Conservation (phyloP, 2,888 invertebrate species). For the Orthosia gothica region DNA sequence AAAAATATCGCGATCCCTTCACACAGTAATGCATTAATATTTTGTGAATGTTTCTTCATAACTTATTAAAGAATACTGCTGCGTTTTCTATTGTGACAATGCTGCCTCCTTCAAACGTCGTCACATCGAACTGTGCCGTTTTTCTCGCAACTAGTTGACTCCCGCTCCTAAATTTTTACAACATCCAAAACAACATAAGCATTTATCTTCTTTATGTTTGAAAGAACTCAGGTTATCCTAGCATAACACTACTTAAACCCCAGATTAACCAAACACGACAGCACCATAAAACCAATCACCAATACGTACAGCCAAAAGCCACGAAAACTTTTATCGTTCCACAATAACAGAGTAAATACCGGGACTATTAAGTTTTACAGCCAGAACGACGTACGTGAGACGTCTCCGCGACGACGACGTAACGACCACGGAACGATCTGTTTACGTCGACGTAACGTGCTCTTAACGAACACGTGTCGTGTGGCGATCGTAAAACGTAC, state of each 20-base stretch:
- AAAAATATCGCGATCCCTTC: too few species aligned
- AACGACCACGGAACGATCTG: conserved; percentile 74
- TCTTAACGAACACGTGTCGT: conserved; percentile 76
- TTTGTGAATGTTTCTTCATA: too few species aligned
- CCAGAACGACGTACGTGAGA: conserved; percentile 61
- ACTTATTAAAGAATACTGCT: too few species aligned
- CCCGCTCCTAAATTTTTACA: neutral
- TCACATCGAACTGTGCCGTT: neutral
- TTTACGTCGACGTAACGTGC: conserved; percentile 76
- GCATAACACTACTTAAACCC: neutral
- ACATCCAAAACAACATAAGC: neutral
- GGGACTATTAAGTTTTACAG: conserved; percentile 70
- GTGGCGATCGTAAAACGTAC: conserved; percentile 72
- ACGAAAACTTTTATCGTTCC: conserved; percentile 55
- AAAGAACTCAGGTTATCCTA: neutral
- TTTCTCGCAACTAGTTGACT: neutral
- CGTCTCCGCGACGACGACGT: conserved; percentile 63
- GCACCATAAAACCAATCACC: conserved; percentile 13
- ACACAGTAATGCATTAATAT: too few species aligned
- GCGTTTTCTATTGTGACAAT: too few species aligned
- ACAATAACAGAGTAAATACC: conserved; percentile 64
- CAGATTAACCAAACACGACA: neutral
- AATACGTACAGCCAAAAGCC: conserved; percentile 19
- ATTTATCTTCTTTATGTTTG: neutral
- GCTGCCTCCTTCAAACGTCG: too few species aligned